Conservation (phyloP, 2,797 vertebrate species). For the Odontamblyopus lacepedii region DNA sequence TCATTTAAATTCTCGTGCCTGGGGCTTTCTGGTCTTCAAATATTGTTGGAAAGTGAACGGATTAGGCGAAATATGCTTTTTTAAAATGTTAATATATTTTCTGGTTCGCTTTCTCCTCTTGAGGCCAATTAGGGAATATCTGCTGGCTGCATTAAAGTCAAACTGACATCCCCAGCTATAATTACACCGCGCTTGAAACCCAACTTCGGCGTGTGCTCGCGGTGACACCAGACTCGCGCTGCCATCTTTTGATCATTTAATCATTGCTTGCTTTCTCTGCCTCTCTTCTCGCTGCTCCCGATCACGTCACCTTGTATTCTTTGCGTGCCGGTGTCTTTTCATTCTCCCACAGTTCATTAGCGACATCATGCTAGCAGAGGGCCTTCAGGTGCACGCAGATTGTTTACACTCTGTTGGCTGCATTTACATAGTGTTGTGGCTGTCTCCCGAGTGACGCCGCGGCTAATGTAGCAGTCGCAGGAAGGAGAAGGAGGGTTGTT, state of each 20-base stretch:
- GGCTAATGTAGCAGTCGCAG: conserved; percentile 42
- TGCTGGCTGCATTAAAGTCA: conserved; percentile 99
- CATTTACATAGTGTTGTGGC: conserved; percentile 85
- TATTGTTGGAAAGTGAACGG: conserved; percentile 99
- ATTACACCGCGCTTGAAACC: conserved; percentile 99
- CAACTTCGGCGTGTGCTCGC: conserved; percentile 98
- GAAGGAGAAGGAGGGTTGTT: conserved; percentile 52
- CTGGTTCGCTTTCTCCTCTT: conserved; percentile 99
- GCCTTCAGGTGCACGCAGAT: conserved; percentile 87
- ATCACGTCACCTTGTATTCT: conserved; percentile 97
- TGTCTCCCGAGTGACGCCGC: conserved; percentile 45
- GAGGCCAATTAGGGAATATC: conserved; percentile 99
- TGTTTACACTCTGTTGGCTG: conserved; percentile 89
- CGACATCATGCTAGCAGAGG: conserved; percentile 83
- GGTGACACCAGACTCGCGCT: conserved; percentile 98
- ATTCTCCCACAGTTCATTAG: conserved; percentile 94
- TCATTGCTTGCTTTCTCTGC: conserved; percentile 97
- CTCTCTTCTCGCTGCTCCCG: conserved; percentile 86
- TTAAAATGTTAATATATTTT: conserved; percentile 99
- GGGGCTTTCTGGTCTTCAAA: conserved; percentile 99
- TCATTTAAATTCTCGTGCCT: conserved; percentile 99
- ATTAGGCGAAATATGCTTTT: conserved; percentile 99
- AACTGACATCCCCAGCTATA: conserved; percentile 99
- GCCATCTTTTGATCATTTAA: conserved; percentile 99
- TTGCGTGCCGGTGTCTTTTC: conserved; percentile 83